Conservation (phyloP, 2,888 invertebrate species). For the Pammene fasciana region DNA sequence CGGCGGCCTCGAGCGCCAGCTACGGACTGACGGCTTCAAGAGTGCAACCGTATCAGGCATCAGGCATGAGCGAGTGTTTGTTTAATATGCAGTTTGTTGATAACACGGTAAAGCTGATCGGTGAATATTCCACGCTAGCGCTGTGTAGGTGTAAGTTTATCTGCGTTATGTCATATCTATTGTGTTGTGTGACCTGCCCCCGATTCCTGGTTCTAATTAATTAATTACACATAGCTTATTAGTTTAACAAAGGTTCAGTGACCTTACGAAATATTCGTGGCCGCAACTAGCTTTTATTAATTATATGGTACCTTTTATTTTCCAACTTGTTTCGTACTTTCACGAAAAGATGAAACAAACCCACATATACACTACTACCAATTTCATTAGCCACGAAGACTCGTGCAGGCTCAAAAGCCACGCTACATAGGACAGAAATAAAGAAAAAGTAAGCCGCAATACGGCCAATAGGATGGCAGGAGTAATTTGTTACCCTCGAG, state of each 20-base stretch:
- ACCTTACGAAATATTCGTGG: neutral
- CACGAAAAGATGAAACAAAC: slow-evolving; percentile 1
- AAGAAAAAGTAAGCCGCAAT: slow-evolving; percentile 29
- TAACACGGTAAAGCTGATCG: slow-evolving; percentile 25
- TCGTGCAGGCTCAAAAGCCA: slow-evolving; percentile 2
- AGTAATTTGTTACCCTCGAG: slow-evolving; percentile 38
- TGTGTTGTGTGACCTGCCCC: slow-evolving; percentile 26
- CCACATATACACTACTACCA: neutral
- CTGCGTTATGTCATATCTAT: slow-evolving; percentile 29
- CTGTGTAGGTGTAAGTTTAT: slow-evolving; percentile 12
- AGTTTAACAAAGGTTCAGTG: slow-evolving; percentile 6
- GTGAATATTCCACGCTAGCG: slow-evolving; percentile 11
- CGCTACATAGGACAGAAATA: slow-evolving; percentile 19
- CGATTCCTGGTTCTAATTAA: slow-evolving; percentile 10
- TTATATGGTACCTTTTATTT: too few relatives aligned
- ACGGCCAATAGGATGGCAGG: slow-evolving; percentile 26
- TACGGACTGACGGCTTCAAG: slow-evolving; percentile 59
- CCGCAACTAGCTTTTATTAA: neutral
- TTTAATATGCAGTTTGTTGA: slow-evolving; percentile 36
- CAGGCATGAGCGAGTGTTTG: slow-evolving; percentile 32
- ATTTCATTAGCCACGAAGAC: slow-evolving; percentile 24
- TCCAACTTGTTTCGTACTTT: neutral
- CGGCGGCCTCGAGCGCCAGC: slow-evolving; percentile 65
- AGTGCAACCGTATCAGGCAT: slow-evolving; percentile 31
- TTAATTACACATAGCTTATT: slow-evolving; percentile 25